Base-by-base conservation (phyloP, 2,797 vertebrate species). In the Gymnothorax javanicus region DNA sequence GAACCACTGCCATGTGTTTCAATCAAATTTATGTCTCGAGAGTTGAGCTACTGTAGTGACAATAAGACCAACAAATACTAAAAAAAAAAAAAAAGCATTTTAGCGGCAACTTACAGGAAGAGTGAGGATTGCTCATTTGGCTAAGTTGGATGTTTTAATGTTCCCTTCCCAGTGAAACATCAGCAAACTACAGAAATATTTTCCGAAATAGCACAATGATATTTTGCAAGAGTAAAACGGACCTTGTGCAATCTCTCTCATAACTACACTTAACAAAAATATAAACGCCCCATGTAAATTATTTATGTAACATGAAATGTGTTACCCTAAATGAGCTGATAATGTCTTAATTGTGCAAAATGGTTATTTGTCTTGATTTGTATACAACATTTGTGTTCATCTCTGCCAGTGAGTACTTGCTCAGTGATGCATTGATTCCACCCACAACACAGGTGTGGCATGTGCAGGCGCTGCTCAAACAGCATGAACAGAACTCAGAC, bases 11-110 rank as follows among this genome's bases (percentile, higher is more conserved):
- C 93, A 89, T 93, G 90, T 92, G 93, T 94, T 90, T 84, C 54
- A 91, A 93, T 94, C 93, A 94, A 94, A 94, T 94, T 93, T 96
- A 94, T 92, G 95, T 95, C 95, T 95, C 95, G 94, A 93, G 90
- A 91, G 91, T 91, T 89, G 90, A 87, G 89, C 92, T 93, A 92
- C 92, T 90, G 91, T 81, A 60, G 90, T 90, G 89, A 92, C 88
- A 87, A 86, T 90, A 92, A 86, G 91, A 95, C 94, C 94, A 91
- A 96, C 95, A 94, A 93, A 94, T n/a, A n/a, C n/a, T n/a, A n/a
- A n/a, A n/a, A n/a, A n/a, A 94, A 94, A 52, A 90, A 92, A 94
- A 94, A 94, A 90, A 91, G 90, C 90, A 23, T 17, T 23, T 91
- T 60, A 89, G 86, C 90, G 90, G 89, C 88, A 91, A 93, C 88